Base-by-base conservation (phyloP, 2,888 invertebrate genomes). In the Cenopis cana region DNA sequence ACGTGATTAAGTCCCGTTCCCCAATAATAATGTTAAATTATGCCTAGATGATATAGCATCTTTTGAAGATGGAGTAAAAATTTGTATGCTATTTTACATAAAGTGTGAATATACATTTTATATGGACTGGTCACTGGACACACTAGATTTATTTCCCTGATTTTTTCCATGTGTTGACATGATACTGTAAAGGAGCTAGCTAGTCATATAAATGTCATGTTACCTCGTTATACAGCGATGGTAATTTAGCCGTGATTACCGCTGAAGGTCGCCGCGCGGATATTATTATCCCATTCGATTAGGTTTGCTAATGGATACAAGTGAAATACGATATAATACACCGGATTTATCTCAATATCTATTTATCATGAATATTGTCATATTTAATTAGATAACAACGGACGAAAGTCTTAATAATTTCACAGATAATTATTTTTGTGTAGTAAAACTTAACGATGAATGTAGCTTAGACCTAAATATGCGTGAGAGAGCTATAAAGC, bases 261-360 rank as follows among this genome's bases (percentile, higher is more conserved):
- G 29, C 18, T 24, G 70, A 70, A 70, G 70, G 70, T 54, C 70
- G 65, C 12, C 8, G 54, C 41, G 33, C 56, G 54, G 54, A 60
- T 56, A 69, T 69, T 64, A 70, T 65, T 70, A 70, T 60, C 70
- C 70, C 46, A 70, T 66, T 70, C 65, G 46, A 70, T 70, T 71
- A 67, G 36, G 67, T 38, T 71, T 71, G 38, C 66, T 56, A 55
- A 66, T 61, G 60, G 55, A 71, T 61, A 49, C 60, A 64, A n/a
- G 65, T 55, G 55, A 38, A 61, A 55, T 66, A 71, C 46, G 38
- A 49, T 55, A 50, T 69, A 62, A 55, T 55, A 29, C n/a, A 38
- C 52, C 11, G 52, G 36, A 64, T 64, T 61, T 61, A 61, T 50
- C 61, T 60, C 46, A 46, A 60, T 41, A 59, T 24, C 9, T 59